A percentile compares a stretch with the other conserved stretches of the same genome.
Conservation (phyloP, 2,888 invertebrate species). For the Lamellibrachia satsuma region DNA sequence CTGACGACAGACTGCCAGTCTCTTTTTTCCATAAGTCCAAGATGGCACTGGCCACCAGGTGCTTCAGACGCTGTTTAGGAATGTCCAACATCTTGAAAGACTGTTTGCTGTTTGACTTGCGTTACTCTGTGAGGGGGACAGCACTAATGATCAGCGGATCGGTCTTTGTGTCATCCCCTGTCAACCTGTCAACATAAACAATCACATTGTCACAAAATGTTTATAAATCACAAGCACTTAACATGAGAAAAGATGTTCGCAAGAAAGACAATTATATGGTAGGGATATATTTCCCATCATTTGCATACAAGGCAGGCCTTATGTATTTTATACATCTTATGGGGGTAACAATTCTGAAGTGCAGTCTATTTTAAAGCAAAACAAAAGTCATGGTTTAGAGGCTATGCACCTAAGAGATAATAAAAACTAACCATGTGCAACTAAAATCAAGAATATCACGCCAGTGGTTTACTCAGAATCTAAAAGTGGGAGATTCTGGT, state of each 20-base stretch:
- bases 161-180: background rate
- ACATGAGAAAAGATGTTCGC: background rate
- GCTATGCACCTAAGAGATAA: too few relatives aligned
- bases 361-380: too few relatives aligned
- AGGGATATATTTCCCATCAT: too few relatives aligned
- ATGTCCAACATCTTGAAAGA: constrained; percentile 41
- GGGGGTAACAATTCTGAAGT: too few relatives aligned
- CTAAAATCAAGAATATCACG: too few relatives aligned
- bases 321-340: too few relatives aligned
- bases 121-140: background rate
- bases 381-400: too few relatives aligned
- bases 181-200: background rate
- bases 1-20: constrained; percentile 44
- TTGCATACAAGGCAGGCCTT: too few relatives aligned
- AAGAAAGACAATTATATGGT: too few relatives aligned
- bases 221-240: background rate
- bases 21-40: constrained; percentile 49
- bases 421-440: too few relatives aligned
- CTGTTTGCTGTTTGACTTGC: background rate
- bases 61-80: constrained; percentile 42
- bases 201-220: background rate
- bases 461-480: too few relatives aligned
- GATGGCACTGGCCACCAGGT: constrained; percentile 44
- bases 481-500: too few relatives aligned
- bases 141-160: background rate